phyloP scores from a whole-genome alignment of 2,113 vertebrate species.

The Erpornis zantholeuca region DNA sequence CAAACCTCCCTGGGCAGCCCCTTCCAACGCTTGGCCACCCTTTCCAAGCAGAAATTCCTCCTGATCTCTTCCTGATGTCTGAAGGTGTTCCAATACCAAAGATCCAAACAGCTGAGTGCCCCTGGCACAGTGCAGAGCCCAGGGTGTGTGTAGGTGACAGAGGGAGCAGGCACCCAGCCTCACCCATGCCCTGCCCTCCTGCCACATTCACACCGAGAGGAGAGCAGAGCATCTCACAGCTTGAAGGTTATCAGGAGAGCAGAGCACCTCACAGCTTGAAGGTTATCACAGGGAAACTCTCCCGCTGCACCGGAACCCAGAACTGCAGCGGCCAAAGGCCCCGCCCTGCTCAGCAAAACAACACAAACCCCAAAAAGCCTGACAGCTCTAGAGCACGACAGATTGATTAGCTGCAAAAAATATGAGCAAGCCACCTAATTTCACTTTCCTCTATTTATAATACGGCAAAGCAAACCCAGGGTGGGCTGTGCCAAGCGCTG shows the following conservation, averaged over 20 bases:
- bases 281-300: not conserved
- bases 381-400: not conserved
- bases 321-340: not conserved
- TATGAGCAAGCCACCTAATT: not conserved
- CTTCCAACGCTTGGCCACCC: not conserved
- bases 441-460: not conserved
- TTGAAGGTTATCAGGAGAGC: not conserved
- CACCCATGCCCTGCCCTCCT: not conserved
- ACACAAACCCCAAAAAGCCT: not conserved
- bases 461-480: not conserved
- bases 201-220: rapidly evolving
- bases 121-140: not conserved
- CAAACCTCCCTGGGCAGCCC: not conserved
- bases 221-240: not conserved
- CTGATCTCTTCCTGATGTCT: not conserved
- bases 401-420: conserved; percentile 28
- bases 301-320: not conserved
- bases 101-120: rapidly evolving
- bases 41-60: not conserved
- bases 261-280: not conserved
- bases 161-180: not conserved
- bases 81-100: not conserved
- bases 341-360: not conserved
- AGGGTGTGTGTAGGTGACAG: rapidly evolving
- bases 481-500: not conserved